These are phyloP conservation scores for Andrena bucephala DNA, from an alignment of 2,888 invertebrate species.

Conservation along the genomic window DNA sequence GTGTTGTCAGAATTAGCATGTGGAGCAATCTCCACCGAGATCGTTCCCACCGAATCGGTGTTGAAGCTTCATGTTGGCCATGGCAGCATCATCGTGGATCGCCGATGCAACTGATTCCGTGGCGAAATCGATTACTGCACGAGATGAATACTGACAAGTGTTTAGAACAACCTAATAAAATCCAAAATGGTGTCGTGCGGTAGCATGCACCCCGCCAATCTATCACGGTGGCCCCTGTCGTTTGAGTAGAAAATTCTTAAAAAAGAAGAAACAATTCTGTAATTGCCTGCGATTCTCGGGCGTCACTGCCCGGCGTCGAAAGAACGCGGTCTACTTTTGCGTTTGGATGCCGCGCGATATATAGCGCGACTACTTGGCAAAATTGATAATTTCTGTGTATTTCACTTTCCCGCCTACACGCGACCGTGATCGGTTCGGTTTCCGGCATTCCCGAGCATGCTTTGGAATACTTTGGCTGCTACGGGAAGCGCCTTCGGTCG, in stretches of 20 bases:
- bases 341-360: background rate
- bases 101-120: constrained; percentile 1
- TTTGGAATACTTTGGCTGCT: background rate
- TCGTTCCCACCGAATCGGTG: background rate
- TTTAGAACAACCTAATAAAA: constrained; percentile 67
- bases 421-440: constrained; percentile 30
- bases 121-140: background rate
- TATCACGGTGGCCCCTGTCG: constrained; percentile 24
- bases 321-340: background rate
- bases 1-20: constrained; percentile 78
- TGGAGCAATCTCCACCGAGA: constrained; percentile 24
- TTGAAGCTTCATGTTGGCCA: background rate
- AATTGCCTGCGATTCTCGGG: background rate
- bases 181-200: constrained; percentile 81
- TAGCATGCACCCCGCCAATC: constrained; percentile 67
- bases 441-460: constrained; percentile 49
- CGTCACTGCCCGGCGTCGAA: background rate
- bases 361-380: constrained; percentile 12
- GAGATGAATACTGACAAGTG: constrained; percentile 73
- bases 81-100: background rate
- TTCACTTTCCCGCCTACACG: constrained; percentile 69
- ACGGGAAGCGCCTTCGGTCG: background rate
- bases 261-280: background rate
- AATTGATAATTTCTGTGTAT: constrained; percentile 45
- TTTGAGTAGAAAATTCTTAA: background rate